Evolutionary conservation across 1,140 invertebrate species (phyloP), one percentile per base, ranked within the genome.

Genomic region (Euschistus heros): DNA sequence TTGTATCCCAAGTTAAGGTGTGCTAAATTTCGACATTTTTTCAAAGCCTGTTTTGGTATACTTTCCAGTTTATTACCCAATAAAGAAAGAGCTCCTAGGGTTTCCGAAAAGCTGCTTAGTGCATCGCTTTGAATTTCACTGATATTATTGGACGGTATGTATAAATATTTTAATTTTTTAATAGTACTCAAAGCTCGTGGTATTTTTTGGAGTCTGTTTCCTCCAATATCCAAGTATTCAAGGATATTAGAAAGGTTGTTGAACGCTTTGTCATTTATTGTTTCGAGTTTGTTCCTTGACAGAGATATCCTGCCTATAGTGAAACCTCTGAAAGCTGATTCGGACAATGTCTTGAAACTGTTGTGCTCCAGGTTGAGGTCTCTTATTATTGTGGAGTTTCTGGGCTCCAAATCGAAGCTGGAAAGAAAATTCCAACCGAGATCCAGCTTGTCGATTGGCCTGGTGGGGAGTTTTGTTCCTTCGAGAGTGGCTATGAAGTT

Each of bases 1-100:
- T 94, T 94, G 72, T 93, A 92, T 37, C 88, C 90, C 65, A 93
- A 80, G 76, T 93, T 92, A 55, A 94, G 79, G 75, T 92, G 90
- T 14, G 86, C 79, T 54, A 94, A 77, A 66, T 80, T 82, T 7
- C 82, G 82, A 70, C 88, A 85, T 71, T 84, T 81, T 69, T 79
- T 79, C 22, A 94, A 73, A 0, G 84, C 80, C 27, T 81, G 73
- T 10, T 80, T 79, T 2, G 91, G 91, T 26, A 93, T 82, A 54
- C 78, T 77, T 54, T 79, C 82, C 66, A 94, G 80, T 72, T 82
- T 83, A 75, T 94, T 94, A 0, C 88, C 88, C 27, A 87, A 86
- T 5, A 93, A 76, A 27, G 88, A 91, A 2, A 94, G 74, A 3
- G 87, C 87, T 71, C 87, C 84, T 20, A 94, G 74, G 66, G 84